Evolutionary conservation across 2,797 vertebrate species (phyloP).

Genomic region (Sandelia bainsii): DNA sequence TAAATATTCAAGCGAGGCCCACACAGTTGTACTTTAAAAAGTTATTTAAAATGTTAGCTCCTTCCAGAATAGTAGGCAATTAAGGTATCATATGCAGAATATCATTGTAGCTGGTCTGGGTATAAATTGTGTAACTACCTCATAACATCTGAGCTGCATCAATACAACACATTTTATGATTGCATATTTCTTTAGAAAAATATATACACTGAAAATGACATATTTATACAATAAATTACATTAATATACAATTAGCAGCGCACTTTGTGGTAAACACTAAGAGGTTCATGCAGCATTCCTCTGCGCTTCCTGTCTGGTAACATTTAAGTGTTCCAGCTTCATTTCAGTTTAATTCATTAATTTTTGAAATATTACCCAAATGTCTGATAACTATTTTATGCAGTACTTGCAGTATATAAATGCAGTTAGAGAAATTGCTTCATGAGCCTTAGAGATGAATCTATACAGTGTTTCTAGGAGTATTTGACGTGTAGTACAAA

Average conservation of each 20-base stretch:
- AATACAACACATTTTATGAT: neutral
- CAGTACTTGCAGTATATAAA: neutral
- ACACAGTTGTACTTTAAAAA: neutral
- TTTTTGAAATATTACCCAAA: neutral
- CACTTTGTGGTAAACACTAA: neutral
- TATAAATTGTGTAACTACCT: neutral
- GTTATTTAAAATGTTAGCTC: neutral
- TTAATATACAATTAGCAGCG: no score
- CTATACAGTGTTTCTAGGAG: neutral
- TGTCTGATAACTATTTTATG: neutral
- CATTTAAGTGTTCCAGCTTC: neutral
- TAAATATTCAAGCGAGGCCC: neutral
- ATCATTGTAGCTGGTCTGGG: neutral
- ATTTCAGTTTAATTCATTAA: neutral
- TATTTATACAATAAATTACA: no score
- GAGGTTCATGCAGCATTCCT: neutral
- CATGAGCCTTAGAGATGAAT: neutral
- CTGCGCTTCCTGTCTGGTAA: neutral
- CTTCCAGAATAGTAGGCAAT: neutral
- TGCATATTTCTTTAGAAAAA: no score
- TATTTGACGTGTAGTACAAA: neutral
- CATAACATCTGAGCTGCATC: neutral
- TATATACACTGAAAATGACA: no score
- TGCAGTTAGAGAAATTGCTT: neutral
- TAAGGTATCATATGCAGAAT: neutral